Evolutionary conservation across 2,888 invertebrate genomes (phyloP), one percentile per base, ranked within the genome.

Genomic region (Stegana nigrithorax): DNA sequence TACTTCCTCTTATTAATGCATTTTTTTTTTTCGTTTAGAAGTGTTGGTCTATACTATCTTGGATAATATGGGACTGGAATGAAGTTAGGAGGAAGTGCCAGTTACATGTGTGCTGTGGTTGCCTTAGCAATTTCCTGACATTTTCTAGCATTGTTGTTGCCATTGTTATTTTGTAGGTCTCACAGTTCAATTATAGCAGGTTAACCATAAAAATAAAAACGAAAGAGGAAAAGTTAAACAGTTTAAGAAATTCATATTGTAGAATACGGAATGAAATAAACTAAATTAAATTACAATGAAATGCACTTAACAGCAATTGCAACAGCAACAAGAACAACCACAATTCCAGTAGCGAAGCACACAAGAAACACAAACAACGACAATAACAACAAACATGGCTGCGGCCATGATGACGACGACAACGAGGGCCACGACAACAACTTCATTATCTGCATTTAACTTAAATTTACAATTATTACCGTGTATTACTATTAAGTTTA

Each of bases 391-490:
- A 51, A 50, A 36, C 67, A 75, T 69, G 69, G 69, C 73, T 66
- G 63, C 59, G 47, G 27, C 51, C 58, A 45, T 36, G 50, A 36
- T 4, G 36, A 36, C 10, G n/a, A 36, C n/a, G n/a, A 32, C n/a
- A 32, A 32, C n/a, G 1, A 32, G 29, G 50, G 39, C 62, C 61
- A 29, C 59, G 70, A 69, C 77, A 72, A 72, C 78, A 71, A 75
- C 80, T 78, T 80, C 76, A 75, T 80, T 80, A 75, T 80, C 64
- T 72, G 76, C 72, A 75, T 75, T 75, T 72, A 80, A 70, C 68
- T 73, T 73, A 70, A 70, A 80, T 79, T 74, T 73, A 73, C 78
- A 75, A 75, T 75, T 75, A 80, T 78, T 73, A 45, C 61, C 32
- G 27, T 29, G 27, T 23, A 10, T 42, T 21, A 17, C 17, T 14